phyloP scores from a whole-genome alignment of 2,888 invertebrate genomes.

The Drepanosiphum platanoidis region DNA sequence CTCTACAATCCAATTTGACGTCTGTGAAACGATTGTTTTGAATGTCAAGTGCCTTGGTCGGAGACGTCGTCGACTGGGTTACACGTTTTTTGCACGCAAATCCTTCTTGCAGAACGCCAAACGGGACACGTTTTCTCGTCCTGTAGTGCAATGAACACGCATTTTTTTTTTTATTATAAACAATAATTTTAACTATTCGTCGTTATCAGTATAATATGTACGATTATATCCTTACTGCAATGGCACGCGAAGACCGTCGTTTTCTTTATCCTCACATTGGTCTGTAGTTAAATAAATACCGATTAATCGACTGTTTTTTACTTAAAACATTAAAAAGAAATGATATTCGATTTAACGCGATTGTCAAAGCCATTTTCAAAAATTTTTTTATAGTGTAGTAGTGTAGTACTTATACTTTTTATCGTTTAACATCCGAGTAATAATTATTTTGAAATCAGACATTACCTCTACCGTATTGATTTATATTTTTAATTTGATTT shows the following conservation, averaged over 20 bases:
- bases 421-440: neutral
- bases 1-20: neutral
- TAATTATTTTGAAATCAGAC: neutral
- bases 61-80: too few species aligned
- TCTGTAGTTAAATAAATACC: neutral
- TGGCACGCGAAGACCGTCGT: neutral
- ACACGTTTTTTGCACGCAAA: neutral
- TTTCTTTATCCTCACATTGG: conserved; percentile 35
- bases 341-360: neutral
- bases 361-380: neutral
- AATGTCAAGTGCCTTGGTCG: neutral
- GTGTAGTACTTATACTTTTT: neutral
- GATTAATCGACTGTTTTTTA: neutral
- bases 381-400: neutral
- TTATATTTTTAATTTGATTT: neutral
- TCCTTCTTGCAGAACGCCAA: neutral
- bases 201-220: neutral
- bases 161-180: neutral
- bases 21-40: neutral
- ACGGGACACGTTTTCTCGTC: neutral
- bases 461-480: neutral
- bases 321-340: neutral
- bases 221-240: neutral
- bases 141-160: neutral
- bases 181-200: neutral